phyloP scores from a whole-genome alignment of 1,140 invertebrate genomes.

The Pissodes strobi region DNA sequence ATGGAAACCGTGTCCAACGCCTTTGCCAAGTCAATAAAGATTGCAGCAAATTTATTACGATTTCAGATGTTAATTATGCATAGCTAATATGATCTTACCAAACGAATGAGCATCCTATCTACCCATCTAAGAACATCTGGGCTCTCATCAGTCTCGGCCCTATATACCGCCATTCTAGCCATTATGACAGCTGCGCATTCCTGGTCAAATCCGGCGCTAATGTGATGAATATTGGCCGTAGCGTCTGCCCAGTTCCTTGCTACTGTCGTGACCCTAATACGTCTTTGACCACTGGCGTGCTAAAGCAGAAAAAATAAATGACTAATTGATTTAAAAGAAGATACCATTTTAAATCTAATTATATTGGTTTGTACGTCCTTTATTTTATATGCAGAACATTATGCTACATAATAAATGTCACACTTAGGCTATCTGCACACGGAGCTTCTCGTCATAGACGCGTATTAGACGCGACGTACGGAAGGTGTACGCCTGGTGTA shows the following conservation, averaged over 20 bases:
- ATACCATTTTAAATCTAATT: too few species aligned
- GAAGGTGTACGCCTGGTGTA: too few species aligned
- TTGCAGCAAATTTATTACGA: too few species aligned
- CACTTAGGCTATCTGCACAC: too few species aligned
- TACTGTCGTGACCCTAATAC: slow-evolving; percentile 95
- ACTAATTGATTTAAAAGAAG: too few species aligned
- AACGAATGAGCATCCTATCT: slow-evolving; percentile 94
- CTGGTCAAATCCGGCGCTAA: slow-evolving; percentile 95
- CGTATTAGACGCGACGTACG: too few species aligned
- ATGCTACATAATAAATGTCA: too few species aligned
- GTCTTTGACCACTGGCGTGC: slow-evolving; percentile 93
- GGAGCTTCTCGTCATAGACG: too few species aligned
- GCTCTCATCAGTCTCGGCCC: slow-evolving; percentile 94
- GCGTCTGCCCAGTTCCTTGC: slow-evolving; percentile 92
- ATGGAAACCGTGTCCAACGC: too few species aligned
- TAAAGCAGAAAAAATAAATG: slow-evolving; percentile 13
- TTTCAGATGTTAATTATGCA: neutral
- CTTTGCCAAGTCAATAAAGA: too few species aligned
- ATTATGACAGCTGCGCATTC: slow-evolving; percentile 97
- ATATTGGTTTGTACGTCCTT: too few species aligned
- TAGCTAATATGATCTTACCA: slow-evolving; percentile 65
- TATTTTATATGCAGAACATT: too few species aligned
- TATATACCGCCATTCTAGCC: slow-evolving; percentile 94
- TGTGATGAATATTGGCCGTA: slow-evolving; percentile 76
- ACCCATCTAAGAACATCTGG: slow-evolving; percentile 98